Base-by-base conservation (phyloP, 2,113 vertebrate species). In the Clarias batrachus region DNA sequence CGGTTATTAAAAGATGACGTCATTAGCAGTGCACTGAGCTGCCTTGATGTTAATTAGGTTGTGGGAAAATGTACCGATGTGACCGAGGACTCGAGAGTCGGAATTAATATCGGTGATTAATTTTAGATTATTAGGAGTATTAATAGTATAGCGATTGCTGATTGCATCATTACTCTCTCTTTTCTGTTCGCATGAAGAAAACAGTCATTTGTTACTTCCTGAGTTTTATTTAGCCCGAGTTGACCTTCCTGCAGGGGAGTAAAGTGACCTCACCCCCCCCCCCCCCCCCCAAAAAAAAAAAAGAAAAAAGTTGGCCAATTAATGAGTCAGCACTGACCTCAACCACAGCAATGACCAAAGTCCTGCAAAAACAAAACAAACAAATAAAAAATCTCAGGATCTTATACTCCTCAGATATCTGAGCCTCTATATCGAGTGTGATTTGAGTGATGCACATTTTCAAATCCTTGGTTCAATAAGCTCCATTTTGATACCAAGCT, bases 241-340 rank as follows among this genome's bases (percentile, higher is more conserved):
- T 87, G 86, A 87, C 86, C 86, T 87, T 83, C 48, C 37, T 1
- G 71, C 65, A 57, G 41, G 60, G 84, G 70, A 88, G 70, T 19
- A 57, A 63, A 76, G 52, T 84, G 88, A 66, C 59, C 65, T 77
- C 86, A 77, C 81, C 78, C 52, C 56, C 56, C 12, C 13, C 27
- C 37, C 41, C 41, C 4, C 41, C 41, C 10, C 66, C n/a, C 54
- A 7, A 14, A 3, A 13, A 0, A 17, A 79, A 59, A 79, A 56
- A 14, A 54, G 3, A 79, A 59, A 19, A 60, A 60, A 30, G 33
- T 73, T 33, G 30, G 79, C 79, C 70, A 86, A 74, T 54, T 81
- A 60, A 82, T 87, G 79, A 87, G 19, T 87, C 85, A 76, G 85
- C 65, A 33, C 37, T 52, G 73, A 78, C 37, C 80, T 82, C 80